These are phyloP conservation scores for Molanna angustata DNA, from an alignment of 2,888 invertebrate genomes.

Conservation along the genomic window DNA sequence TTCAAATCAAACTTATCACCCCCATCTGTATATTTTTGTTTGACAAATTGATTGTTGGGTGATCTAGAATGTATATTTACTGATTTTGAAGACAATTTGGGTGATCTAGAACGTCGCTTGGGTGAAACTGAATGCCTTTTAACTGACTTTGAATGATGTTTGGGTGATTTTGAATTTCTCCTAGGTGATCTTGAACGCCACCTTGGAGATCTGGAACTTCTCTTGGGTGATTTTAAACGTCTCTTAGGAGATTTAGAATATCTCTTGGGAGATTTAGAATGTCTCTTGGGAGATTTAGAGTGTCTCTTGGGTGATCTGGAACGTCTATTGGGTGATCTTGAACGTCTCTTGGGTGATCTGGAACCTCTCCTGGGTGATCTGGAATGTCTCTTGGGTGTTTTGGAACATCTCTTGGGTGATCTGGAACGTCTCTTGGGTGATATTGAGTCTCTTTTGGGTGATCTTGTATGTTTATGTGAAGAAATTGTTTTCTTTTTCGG, in stretches of 20 bases:
- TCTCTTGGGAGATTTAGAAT: slow-evolving; percentile 9
- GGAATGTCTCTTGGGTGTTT: slow-evolving; percentile 7
- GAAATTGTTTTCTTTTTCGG: neutral
- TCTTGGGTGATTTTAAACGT: slow-evolving; percentile 22
- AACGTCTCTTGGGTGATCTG: slow-evolving; percentile 5
- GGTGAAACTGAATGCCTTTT: too few relatives aligned
- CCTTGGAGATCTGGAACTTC: slow-evolving; percentile 10
- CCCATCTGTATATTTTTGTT: too few relatives aligned
- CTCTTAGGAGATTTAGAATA: slow-evolving; percentile 13
- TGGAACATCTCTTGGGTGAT: neutral
- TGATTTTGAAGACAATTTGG: too few relatives aligned
- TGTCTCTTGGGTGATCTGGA: slow-evolving; percentile 9
- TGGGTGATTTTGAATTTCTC: neutral
- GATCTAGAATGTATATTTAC: too few relatives aligned
- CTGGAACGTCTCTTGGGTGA: too few relatives aligned
- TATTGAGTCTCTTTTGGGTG: too few relatives aligned
- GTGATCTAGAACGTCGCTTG: too few relatives aligned
- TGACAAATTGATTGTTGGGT: too few relatives aligned
- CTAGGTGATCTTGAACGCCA: neutral
- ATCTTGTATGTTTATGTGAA: neutral
- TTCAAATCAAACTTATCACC: too few relatives aligned
- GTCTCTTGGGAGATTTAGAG: neutral
- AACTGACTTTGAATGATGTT: neutral
- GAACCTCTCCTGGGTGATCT: slow-evolving; percentile 12
- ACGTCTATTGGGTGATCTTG: slow-evolving; percentile 1